phyloP scores from a whole-genome alignment of 2,113 vertebrate species.

The Oryctolagus cuniculus region mOryCun1.1 NC_091439.1:16663001-16663500 shows the following conservation, averaged over 20 bases:
- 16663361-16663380: neutral
- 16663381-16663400: neutral
- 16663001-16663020: constrained; percentile 85
- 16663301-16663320: constrained; percentile 44
- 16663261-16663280: constrained; percentile 33
- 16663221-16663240: constrained; percentile 66
- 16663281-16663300: constrained; percentile 39
- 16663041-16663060: constrained; percentile 60
- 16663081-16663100: neutral
- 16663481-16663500: too few species aligned
- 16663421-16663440: neutral
- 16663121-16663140: constrained; percentile 64
- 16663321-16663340: constrained; percentile 21
- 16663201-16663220: neutral
- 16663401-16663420: neutral
- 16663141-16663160: constrained; percentile 39
- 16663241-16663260: neutral
- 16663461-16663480: too few species aligned
- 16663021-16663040: constrained; percentile 70
- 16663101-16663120: neutral
- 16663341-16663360: neutral
- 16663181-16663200: neutral
- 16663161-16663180: neutral
- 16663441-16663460: too few species aligned
- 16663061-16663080: neutral